phyloP scores from a whole-genome alignment of 2,888 invertebrate species.

The Tetropium fuscum region DNA sequence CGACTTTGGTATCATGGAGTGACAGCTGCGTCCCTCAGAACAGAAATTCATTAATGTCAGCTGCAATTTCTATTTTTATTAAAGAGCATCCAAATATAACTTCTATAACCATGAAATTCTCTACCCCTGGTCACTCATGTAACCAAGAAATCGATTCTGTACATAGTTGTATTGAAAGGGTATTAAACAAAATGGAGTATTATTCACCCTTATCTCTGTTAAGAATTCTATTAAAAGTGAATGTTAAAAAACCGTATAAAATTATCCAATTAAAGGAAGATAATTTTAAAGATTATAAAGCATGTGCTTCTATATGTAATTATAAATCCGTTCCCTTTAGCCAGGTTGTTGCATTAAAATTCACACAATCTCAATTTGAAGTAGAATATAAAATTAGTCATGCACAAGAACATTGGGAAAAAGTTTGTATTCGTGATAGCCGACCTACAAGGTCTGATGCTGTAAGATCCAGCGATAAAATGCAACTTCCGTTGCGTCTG shows the following conservation, averaged over 20 bases:
- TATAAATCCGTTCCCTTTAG: slow-evolving; percentile 28
- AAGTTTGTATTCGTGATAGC: too few species aligned
- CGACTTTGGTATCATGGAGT: slow-evolving; percentile 40
- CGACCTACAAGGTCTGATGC: too few species aligned
- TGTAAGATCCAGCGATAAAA: too few species aligned
- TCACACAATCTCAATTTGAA: slow-evolving; percentile 30
- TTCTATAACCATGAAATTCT: slow-evolving; percentile 45
- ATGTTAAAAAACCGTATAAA: slow-evolving; percentile 27
- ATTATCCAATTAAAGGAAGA: slow-evolving; percentile 30
- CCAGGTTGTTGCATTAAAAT: slow-evolving; percentile 32
- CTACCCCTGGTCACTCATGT: slow-evolving; percentile 45
- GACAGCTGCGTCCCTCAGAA: slow-evolving; percentile 26
- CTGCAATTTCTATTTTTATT: slow-evolving; percentile 7
- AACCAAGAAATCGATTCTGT: slow-evolving; percentile 45
- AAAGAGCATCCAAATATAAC: neutral
- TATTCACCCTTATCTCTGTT: slow-evolving; percentile 35
- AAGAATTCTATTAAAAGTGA: slow-evolving; percentile 31
- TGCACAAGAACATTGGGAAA: too few species aligned
- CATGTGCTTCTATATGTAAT: slow-evolving; percentile 19
- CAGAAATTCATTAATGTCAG: neutral
- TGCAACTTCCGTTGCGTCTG: too few species aligned
- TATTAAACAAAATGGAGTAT: slow-evolving; percentile 34
- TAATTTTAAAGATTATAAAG: slow-evolving; percentile 28
- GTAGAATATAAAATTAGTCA: slow-evolving; percentile 31
- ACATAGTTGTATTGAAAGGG: slow-evolving; percentile 35